Evolutionary conservation across 2,797 vertebrate genomes (phyloP), one percentile per base, ranked within the genome.

Genomic region (Spheniscus humboldti): DNA sequence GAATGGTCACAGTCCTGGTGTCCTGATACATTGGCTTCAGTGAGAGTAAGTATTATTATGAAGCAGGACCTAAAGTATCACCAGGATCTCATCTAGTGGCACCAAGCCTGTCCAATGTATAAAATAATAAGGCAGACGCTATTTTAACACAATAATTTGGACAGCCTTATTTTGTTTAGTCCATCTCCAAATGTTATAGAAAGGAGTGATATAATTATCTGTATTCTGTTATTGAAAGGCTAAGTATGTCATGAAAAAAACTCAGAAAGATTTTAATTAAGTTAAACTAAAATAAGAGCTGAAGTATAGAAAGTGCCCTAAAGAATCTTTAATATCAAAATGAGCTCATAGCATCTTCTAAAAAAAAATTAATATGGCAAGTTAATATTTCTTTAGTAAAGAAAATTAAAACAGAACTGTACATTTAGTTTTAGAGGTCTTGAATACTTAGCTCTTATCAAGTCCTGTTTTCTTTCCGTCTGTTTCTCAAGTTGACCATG

Each of bases 181-280:
- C 33, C 50, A 37, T 82, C 82, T 91, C 31, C 31, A 35, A 76
- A 57, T 85, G 45, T 55, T 93, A 43, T 10, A 76, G 47, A 84
- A 80, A 57, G 27, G 30, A 25, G 33, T 63, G 72, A 45, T 83
- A 16, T 19, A 69, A 73, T 85, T 91, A 66, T 93, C 79, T 90
- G 9, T 77, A 31, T 39, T 83, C 52, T 92, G 47, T 88, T 86
- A 63, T 41, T 92, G 68, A 71, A 92, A 71, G 56, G 47, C 37
- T 76, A 28, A 92, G 39, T 52, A 71, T 43, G 68, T 92, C 68
- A 47, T 37, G 30, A 86, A 95, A 76, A 90, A 72, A 88, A 43
- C 56, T 90, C 41, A 63, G 47, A 82, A 82, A 93, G 35, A 90
- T 92, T 96, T 93, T 86, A 94, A 94, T 92, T 88, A 92, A 94